Percentiles rank a stretch among this genome's conserved stretches.
Evolutionary conservation across 2,113 vertebrate species (phyloP).

Genomic region (Nansenia antarctica): DNA sequence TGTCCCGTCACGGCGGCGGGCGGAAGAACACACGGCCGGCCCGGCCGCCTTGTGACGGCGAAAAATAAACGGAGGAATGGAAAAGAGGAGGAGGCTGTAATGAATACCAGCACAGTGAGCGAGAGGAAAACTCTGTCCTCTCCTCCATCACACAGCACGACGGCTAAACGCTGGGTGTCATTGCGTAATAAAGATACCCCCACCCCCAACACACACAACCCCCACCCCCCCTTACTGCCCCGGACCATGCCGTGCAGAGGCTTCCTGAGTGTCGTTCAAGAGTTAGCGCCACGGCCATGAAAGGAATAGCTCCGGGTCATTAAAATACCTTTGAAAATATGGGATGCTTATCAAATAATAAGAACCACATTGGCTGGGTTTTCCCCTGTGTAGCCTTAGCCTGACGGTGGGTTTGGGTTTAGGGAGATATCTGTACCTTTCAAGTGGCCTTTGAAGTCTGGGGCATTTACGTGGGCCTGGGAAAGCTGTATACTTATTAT

Average conservation of each 20-base stretch:
- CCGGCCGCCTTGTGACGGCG: slow-evolving; percentile 61
- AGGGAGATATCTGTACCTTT: slow-evolving; percentile 71
- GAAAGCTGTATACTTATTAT: slow-evolving; percentile 58
- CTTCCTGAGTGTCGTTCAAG: slow-evolving; percentile 48
- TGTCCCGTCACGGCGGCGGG: slow-evolving; percentile 46
- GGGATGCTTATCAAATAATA: slow-evolving; percentile 84
- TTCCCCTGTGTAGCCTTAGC: slow-evolving; percentile 34
- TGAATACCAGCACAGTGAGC: slow-evolving; percentile 61
- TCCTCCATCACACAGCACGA: slow-evolving; percentile 21
- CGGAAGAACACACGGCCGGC: slow-evolving; percentile 39
- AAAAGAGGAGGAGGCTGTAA: slow-evolving; percentile 59
- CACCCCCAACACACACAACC: slow-evolving; percentile 27
- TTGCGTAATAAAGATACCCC: slow-evolving; percentile 50
- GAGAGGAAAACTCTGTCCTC: slow-evolving; percentile 43
- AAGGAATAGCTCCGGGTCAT: slow-evolving; percentile 69
- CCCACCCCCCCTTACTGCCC: slow-evolving; percentile 1
- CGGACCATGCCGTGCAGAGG: slow-evolving; percentile 20
- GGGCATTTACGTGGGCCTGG: slow-evolving; percentile 55
- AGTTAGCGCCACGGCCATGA: slow-evolving; percentile 60
- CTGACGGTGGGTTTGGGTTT: slow-evolving; percentile 46
- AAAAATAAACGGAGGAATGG: slow-evolving; percentile 69
- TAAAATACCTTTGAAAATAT: slow-evolving; percentile 80
- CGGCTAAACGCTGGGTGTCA: slow-evolving; percentile 27
- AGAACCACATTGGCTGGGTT: slow-evolving; percentile 74
- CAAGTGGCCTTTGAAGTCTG: slow-evolving; percentile 73